phyloP scores from a whole-genome alignment of 2,797 vertebrate species.

The Limosa lapponica region DNA sequence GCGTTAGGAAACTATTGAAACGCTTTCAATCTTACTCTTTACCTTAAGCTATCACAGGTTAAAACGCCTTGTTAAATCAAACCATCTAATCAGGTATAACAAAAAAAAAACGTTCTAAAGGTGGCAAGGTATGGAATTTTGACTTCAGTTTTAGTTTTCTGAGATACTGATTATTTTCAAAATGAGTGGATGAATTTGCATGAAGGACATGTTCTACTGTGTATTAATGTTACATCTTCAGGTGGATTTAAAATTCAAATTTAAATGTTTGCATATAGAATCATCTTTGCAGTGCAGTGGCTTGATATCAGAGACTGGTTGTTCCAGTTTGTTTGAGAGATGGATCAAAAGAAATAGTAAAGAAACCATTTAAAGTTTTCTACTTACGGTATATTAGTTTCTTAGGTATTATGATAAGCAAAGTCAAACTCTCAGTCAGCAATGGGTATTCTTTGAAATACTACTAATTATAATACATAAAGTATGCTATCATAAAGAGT shows the following conservation, averaged over 20 bases:
- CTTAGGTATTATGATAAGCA: not conserved
- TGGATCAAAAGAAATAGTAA: not conserved
- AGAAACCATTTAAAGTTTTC: not conserved
- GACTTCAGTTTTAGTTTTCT: not conserved
- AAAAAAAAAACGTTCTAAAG: not conserved
- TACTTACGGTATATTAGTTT: not conserved
- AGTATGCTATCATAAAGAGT: not conserved
- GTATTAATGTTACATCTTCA: not conserved
- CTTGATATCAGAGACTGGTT: not conserved
- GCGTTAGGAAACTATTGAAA: not conserved
- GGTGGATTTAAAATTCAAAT: not conserved
- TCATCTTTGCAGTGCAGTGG: not conserved
- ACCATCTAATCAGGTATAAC: not conserved
- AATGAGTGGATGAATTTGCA: not conserved
- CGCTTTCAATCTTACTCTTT: not conserved
- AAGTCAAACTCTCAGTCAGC: not conserved
- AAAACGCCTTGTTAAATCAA: not conserved
- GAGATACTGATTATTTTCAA: not conserved
- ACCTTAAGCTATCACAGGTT: not conserved
- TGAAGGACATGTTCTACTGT: not conserved
- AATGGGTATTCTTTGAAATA: not conserved
- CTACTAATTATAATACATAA: not conserved
- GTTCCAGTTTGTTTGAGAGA: not conserved
- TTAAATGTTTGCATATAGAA: not conserved
- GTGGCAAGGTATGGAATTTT: not conserved